Evolutionary conservation across 2,888 invertebrate species (phyloP), one percentile per base, ranked within the genome.

Genomic region (Proisotoma minuta): DNA sequence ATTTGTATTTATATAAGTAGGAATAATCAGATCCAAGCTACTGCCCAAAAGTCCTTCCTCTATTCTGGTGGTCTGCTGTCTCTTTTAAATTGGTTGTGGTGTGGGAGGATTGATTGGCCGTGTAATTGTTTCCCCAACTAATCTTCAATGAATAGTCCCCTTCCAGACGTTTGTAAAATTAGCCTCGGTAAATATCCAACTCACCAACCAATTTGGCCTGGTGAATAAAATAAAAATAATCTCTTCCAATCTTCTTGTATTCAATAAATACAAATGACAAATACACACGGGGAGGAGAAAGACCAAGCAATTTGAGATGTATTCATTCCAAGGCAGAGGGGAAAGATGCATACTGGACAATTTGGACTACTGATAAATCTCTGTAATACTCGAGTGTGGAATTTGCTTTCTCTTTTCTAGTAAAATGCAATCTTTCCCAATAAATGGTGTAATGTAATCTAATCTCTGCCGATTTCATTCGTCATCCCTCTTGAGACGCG

Each of bases 391-490:
- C 15, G 34, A 15, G 34, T 34, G 34, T 34, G 34, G 43, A 43
- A 43, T 43, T 43, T 43, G 34, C 34, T 34, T 34, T 34, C 34
- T 10, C 43, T 43, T n/a, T 18, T 43, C 18, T n/a, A 5, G 60
- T 64, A 60, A 60, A 64, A 58, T 64, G 60, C 60, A 60, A 63
- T 63, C 63, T 60, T 59, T 58, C 48, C 66, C 59, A 66, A 61
- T 59, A 66, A 66, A 66, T 66, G 58, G 53, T 63, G 61, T 63
- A 63, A 66, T 62, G 62, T 60, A 58, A 63, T 63, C 54, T 66
- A 59, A 61, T 63, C 63, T 63, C 51, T 53, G 27, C 54, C 50
- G 8, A 43, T 43, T 43, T 43, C 43, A 12, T 12, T 20, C 43
- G 18, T 20, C 43, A 12, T 12, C 43, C 43, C 43, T 20, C 43